phyloP scores from a whole-genome alignment of 2,113 vertebrate species.

The Calyptomena viridis region DNA sequence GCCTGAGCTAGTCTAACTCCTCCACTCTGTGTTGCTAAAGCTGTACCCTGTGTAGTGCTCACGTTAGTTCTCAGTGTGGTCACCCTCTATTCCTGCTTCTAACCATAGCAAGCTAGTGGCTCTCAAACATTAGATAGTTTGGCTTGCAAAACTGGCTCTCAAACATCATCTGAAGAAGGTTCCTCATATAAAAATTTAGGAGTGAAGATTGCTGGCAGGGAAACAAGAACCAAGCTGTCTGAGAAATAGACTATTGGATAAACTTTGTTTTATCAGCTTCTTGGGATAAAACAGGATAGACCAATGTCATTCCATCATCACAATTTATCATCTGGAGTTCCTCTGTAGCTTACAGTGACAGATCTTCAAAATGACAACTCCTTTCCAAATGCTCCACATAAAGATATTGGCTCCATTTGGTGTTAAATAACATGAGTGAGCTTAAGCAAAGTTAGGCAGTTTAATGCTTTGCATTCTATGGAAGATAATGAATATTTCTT shows the following conservation, averaged over 20 bases:
- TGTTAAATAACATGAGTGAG: neutral
- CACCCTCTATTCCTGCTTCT: neutral
- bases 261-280: neutral
- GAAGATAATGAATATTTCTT: neutral
- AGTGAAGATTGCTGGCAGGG: neutral
- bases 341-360: neutral
- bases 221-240: neutral
- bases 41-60: neutral
- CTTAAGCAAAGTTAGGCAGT: neutral
- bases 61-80: neutral
- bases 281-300: neutral
- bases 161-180: neutral
- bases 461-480: neutral
- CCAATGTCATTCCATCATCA: neutral
- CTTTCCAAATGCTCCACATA: neutral
- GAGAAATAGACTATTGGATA: neutral
- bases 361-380: neutral
- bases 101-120: neutral
- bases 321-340: neutral
- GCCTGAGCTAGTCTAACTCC: neutral
- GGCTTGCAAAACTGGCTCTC: too few relatives aligned
- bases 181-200: neutral
- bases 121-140: neutral
- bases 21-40: neutral
- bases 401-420: neutral